Conservation (phyloP, 2,888 invertebrate genomes). For the Halictus ligatus region DNA sequence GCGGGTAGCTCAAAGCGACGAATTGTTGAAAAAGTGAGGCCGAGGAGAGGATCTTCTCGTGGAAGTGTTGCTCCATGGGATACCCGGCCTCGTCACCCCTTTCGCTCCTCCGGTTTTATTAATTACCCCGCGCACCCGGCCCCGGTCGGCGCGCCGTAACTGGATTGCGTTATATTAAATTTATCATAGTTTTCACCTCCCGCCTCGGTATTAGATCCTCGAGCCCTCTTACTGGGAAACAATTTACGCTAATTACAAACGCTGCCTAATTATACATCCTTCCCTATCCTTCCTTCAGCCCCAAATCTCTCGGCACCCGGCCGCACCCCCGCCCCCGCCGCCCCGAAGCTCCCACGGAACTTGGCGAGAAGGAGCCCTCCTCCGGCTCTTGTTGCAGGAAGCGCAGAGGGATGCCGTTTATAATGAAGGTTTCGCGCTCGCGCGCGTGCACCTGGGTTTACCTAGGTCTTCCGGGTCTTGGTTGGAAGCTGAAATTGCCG, state of each 20-base stretch:
- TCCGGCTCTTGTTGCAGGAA: constrained; percentile 56
- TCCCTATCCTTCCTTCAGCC: constrained; percentile 71
- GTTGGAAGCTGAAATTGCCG: constrained; percentile 34
- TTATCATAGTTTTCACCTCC: constrained; percentile 74
- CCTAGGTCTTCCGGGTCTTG: constrained; percentile 40
- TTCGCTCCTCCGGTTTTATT: constrained; percentile 62
- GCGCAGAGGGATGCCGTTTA: constrained; percentile 78
- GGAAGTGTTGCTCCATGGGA: background rate
- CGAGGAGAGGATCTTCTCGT: background rate
- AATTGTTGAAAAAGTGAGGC: background rate
- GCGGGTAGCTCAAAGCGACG: background rate
- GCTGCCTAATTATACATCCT: constrained; percentile 81
- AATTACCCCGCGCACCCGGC: constrained; percentile 46
- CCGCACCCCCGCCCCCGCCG: constrained; percentile 42
- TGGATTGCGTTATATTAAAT: constrained; percentile 72
- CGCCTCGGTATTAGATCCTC: constrained; percentile 68
- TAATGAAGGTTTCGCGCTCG: constrained; percentile 76
- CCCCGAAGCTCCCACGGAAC: constrained; percentile 49
- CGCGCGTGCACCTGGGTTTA: constrained; percentile 46
- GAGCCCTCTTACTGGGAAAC: constrained; percentile 77
- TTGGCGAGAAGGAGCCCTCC: constrained; percentile 56
- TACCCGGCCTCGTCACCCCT: constrained; percentile 33
- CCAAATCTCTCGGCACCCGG: constrained; percentile 64
- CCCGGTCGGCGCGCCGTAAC: constrained; percentile 55
- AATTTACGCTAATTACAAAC: constrained; percentile 83